Evolutionary conservation across 2,797 vertebrate species (phyloP).

Genomic region (Sebastes hubbsi): DNA sequence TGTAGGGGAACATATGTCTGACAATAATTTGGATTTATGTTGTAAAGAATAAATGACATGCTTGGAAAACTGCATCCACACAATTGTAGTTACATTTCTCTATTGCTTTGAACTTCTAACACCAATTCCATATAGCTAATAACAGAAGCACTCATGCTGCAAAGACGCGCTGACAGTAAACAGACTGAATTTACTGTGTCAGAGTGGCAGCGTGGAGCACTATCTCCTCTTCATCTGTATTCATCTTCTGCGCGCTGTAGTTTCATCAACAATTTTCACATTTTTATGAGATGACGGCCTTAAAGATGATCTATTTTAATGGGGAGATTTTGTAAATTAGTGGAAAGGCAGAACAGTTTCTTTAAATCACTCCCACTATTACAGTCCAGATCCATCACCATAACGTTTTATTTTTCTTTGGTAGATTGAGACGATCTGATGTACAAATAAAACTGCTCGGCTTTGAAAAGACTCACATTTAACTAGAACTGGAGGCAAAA

Average conservation of each 20-base stretch:
- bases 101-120: not conserved
- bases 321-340: not conserved
- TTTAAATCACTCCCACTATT: not conserved
- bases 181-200: not conserved
- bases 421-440: too few species aligned
- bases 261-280: not conserved
- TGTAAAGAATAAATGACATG: not conserved
- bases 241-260: not conserved
- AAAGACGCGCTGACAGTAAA: not conserved
- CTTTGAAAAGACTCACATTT: not conserved
- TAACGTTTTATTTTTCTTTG: too few species aligned
- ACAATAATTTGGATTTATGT: constrained; percentile 9
- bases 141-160: not conserved
- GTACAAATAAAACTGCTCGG: not conserved
- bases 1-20: not conserved
- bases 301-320: not conserved
- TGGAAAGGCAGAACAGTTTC: not conserved
- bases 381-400: not conserved
- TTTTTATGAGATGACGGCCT: not conserved
- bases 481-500: not conserved
- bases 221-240: not conserved
- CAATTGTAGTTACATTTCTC: not conserved
- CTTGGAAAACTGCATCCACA: not conserved
- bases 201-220: not conserved
- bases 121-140: not conserved